phyloP scores from a whole-genome alignment of 92 coral and sea anemone species.

The Zoanthus sansibaricus region DNA sequence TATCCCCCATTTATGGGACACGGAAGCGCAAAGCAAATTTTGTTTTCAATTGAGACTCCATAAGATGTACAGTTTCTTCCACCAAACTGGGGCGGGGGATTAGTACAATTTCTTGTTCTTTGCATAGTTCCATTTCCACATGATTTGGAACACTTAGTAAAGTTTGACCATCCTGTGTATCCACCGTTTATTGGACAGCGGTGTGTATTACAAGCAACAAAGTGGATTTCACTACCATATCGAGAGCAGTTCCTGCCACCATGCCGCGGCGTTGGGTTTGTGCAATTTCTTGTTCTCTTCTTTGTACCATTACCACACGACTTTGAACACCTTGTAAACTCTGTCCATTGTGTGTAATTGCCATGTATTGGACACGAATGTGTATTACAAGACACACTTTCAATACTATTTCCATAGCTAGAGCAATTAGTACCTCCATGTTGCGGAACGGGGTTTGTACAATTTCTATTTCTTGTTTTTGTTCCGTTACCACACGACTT shows the following conservation, averaged over 20 bases:
- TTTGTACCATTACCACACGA: constrained; percentile 84
- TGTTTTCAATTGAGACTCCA: constrained; percentile 66
- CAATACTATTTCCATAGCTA: constrained; percentile 57
- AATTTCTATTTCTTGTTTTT: constrained; percentile 48
- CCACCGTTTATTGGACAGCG: constrained; percentile 88
- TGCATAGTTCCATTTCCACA: constrained; percentile 77
- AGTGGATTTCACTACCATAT: constrained; percentile 65
- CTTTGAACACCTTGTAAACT: constrained; percentile 69
- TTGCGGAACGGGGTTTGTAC: constrained; percentile 60
- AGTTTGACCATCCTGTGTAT: constrained; percentile 77
- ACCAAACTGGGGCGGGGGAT: constrained; percentile 83
- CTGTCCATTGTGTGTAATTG: constrained; percentile 74
- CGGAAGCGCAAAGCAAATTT: constrained; percentile 63
- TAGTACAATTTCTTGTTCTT: constrained; percentile 74
- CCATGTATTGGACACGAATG: constrained; percentile 85
- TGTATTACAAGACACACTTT: constrained; percentile 64
- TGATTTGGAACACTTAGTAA: constrained; percentile 65
- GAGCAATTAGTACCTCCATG: constrained; percentile 81
- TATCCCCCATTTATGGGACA: constrained; percentile 79
- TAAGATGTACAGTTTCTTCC: constrained; percentile 74
- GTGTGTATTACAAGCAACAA: constrained; percentile 57
- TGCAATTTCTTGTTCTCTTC: constrained; percentile 70
- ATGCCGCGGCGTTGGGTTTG: constrained; percentile 73
- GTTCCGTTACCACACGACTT: constrained; percentile 66
- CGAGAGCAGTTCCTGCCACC: constrained; percentile 77